Base-by-base conservation (phyloP, 2,113 vertebrate species). In the Zosterops lateralis region DNA sequence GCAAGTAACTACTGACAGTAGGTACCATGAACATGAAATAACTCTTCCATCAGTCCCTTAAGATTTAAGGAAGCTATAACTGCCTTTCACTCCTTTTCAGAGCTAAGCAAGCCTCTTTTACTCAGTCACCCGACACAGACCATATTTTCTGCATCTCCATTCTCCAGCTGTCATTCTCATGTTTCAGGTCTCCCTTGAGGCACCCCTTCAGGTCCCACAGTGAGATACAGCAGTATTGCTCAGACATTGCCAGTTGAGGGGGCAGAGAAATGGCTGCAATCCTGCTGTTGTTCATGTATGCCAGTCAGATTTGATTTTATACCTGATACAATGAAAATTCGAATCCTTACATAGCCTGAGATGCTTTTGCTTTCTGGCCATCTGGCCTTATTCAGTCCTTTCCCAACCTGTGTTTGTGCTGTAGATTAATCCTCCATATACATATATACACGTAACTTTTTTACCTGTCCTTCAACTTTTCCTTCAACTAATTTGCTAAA, bases 251-350 rank as follows among this genome's bases (percentile, higher is more conserved):
- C 45, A 28, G 9, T 14, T 45, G 40, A 73, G 17, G 17, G 17
- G 29, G 8, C 28, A 80, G 68, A 68, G 54, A 32, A 77, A 54
- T 60, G 17, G 28, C n/a, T 61, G 5, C 19, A 68, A 50, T 72
- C 12, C 22, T 74, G 22, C 22, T 77, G 9, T 22, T 77, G 9
- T 22, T 77, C 5, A 4, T 48, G 15, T 9, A 20, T 48, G 32
- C 28, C 19, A 58, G 12, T 21, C 0, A 0, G 31, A 38, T 51
- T 60, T 71, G 17, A 0, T 36, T 77, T 65, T 34, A 20, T n/a
- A 18, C 4, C 13, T 58, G 22, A 22, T 42, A 42, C 20, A 13
- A 42, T 60, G 44, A 65, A 86, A 66, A 11, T 45, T 38, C 12
- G 31, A 29, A 29, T 78, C 85, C 14, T 25, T 66, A 10, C 4